Evolutionary conservation across 2,888 invertebrate genomes (phyloP).

Genomic region (Cotesia congregata): DNA sequence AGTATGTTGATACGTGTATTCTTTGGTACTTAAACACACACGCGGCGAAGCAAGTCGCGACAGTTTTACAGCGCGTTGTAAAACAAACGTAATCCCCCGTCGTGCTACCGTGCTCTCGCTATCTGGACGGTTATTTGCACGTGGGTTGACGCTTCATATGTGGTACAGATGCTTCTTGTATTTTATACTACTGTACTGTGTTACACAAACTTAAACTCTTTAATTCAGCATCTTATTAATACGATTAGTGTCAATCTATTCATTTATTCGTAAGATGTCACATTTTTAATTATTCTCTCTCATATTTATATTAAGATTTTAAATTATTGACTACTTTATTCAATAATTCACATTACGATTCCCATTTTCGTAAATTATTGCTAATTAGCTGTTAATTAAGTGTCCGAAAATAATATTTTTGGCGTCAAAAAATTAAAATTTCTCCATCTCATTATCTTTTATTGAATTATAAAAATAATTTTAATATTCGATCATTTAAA

Average conservation of each 20-base stretch:
- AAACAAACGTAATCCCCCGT: constrained; percentile 69
- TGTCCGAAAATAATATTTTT: neutral
- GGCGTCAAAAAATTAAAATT: neutral
- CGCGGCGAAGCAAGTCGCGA: constrained; percentile 58
- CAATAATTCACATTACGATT: neutral
- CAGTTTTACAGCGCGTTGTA: constrained; percentile 69
- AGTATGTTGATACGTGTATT: constrained; percentile 5
- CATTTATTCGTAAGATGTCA: neutral
- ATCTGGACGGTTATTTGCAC: constrained; percentile 60
- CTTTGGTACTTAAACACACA: constrained; percentile 35
- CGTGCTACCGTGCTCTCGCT: constrained; percentile 65
- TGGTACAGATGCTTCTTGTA: constrained; percentile 40
- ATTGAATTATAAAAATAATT: neutral
- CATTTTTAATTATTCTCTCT: neutral
- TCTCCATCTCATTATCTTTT: neutral
- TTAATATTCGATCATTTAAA: neutral
- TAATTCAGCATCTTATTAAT: constrained; percentile 2
- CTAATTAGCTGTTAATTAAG: neutral
- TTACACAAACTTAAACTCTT: neutral
- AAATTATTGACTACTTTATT: neutral
- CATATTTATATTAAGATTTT: neutral
- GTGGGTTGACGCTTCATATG: constrained; percentile 30
- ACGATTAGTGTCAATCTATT: constrained; percentile 1
- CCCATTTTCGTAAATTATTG: neutral
- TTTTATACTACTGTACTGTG: neutral